These are phyloP conservation scores for Acronicta leporina DNA, from an alignment of 2,888 invertebrate genomes.

Conservation along the genomic window DNA sequence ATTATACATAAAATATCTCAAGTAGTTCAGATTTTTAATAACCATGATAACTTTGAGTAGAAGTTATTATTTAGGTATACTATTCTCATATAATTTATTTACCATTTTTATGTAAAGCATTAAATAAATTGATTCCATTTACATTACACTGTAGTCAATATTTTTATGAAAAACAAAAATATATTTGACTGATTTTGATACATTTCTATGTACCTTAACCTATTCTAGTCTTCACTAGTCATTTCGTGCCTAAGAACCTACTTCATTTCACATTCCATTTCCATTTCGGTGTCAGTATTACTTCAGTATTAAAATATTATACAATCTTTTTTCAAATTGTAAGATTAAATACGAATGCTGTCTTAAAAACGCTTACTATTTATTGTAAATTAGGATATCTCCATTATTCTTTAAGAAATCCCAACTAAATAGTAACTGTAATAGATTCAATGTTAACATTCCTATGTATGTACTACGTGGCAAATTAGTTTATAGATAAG, in stretches of 20 bases:
- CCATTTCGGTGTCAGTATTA: constrained; percentile 54
- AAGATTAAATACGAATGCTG: constrained; percentile 46
- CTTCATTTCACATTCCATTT: constrained; percentile 39
- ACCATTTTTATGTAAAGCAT: not conserved
- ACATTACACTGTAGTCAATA: constrained; percentile 1
- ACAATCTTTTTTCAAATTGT: constrained; percentile 44
- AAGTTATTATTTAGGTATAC: not conserved
- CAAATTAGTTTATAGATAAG: constrained; percentile 68
- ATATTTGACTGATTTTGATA: constrained; percentile 54
- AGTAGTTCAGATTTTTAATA: not conserved
- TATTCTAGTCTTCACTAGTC: constrained; percentile 46
- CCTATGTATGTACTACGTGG: constrained; percentile 68
- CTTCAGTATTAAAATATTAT: constrained; percentile 44
- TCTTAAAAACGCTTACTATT: constrained; percentile 59
- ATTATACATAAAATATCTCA: not conserved
- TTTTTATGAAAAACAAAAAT: constrained; percentile 22
- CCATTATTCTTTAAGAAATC: constrained; percentile 45
- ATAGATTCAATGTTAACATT: constrained; percentile 63
- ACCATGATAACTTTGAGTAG: not conserved
- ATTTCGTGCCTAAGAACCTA: constrained; percentile 3
- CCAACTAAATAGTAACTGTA: constrained; percentile 52
- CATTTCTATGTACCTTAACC: constrained; percentile 36
- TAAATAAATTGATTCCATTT: not conserved
- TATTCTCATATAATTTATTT: constrained; percentile 1
- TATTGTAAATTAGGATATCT: constrained; percentile 60